Conservation (phyloP, 2,113 vertebrate genomes). For the Cricetomys ansorgei region DNA sequence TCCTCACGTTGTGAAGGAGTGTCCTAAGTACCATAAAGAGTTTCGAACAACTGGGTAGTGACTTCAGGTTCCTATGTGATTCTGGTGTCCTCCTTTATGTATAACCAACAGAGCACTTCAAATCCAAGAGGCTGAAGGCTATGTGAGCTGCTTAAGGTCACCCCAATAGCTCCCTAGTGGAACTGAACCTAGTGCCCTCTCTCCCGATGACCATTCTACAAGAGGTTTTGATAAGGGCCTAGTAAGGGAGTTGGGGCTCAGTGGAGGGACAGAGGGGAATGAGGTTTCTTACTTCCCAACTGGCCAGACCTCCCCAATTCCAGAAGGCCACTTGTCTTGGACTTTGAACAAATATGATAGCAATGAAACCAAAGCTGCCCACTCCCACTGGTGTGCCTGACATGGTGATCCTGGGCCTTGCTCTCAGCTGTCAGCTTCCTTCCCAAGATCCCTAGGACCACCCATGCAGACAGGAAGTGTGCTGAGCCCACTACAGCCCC, state of each 20-base stretch:
- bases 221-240: neutral
- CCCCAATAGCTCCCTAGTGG: neutral
- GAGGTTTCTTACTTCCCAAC: neutral
- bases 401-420: neutral
- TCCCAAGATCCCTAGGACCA: constrained; percentile 79
- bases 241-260: neutral
- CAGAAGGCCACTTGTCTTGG: constrained; percentile 49
- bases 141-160: neutral
- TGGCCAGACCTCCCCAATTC: neutral
- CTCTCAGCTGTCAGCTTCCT: constrained; percentile 83
- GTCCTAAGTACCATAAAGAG: neutral
- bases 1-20: neutral
- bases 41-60: neutral
- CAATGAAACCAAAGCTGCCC: constrained; percentile 80
- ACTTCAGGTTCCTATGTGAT: no score
- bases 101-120: neutral
- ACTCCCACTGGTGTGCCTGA: constrained; percentile 36
- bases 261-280: no score
- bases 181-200: neutral
- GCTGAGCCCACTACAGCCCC: constrained; percentile 71
- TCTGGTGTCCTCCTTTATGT: neutral
- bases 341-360: constrained; percentile 68
- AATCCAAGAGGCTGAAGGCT: neutral
- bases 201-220: neutral
- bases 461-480: constrained; percentile 81